These are phyloP conservation scores for Ips nitidus DNA, from an alignment of 1,140 invertebrate species.

Conservation along the genomic window DNA sequence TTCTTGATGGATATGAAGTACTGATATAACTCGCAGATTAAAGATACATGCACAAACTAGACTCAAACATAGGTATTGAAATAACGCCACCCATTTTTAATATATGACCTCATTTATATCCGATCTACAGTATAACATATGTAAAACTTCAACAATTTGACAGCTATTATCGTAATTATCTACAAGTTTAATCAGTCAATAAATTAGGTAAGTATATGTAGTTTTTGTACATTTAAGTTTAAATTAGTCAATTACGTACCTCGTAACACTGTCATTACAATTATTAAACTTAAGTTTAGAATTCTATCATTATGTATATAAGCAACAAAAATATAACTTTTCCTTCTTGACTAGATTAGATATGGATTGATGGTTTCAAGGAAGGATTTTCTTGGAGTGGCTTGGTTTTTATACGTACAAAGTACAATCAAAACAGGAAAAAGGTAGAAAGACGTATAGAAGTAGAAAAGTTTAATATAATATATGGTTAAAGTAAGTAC, in stretches of 20 bases:
- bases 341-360: neutral
- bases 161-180: constrained; percentile 33
- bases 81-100: constrained; percentile 8
- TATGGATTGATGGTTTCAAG: neutral
- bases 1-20: no score
- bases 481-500: no score
- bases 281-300: neutral
- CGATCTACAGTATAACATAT: constrained; percentile 42
- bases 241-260: constrained; percentile 16
- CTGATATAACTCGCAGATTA: no score
- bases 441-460: no score
- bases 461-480: no score
- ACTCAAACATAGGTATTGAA: neutral
- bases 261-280: neutral
- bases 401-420: no score
- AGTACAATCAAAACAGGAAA: no score
- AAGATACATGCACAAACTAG: no score
- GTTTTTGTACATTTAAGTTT: constrained; percentile 25
- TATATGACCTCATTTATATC: constrained; percentile 22
- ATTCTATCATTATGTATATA: no score
- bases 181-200: constrained; percentile 38
- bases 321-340: neutral
- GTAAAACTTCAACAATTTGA: constrained; percentile 44
- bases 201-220: constrained; percentile 30
- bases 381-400: no score